phyloP scores from a whole-genome alignment of 2,797 vertebrate species.

The Channa striata region DNA sequence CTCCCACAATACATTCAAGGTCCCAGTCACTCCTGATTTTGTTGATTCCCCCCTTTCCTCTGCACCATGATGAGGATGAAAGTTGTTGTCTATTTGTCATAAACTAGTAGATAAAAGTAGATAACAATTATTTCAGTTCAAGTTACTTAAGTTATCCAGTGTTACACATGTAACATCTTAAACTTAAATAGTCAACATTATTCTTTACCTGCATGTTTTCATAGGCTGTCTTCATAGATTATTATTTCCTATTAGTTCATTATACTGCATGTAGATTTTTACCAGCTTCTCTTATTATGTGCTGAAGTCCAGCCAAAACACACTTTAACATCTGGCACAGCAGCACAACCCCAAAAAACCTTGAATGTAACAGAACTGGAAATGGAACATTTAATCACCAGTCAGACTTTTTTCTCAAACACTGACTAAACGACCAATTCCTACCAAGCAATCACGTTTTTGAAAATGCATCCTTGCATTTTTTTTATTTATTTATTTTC shows the following conservation, averaged over 20 bases:
- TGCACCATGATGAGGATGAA: background rate
- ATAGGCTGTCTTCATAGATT: too few species aligned
- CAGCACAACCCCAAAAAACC: background rate
- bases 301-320: background rate
- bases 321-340: background rate
- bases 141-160: too few species aligned
- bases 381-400: background rate
- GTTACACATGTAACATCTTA: background rate
- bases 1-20: background rate
- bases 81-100: background rate
- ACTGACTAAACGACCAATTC: too few species aligned
- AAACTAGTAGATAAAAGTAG: background rate
- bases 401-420: too few species aligned
- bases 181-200: background rate
- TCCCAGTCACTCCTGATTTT: background rate
- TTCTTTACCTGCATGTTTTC: too few species aligned
- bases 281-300: too few species aligned
- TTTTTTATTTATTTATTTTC: conserved; percentile 18
- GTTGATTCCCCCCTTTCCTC: background rate
- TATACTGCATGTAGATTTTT: too few species aligned
- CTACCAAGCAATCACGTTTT: background rate
- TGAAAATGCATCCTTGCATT: background rate
- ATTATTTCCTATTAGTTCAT: too few species aligned
- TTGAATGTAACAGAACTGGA: background rate
- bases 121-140: too few species aligned